Evolutionary conservation across 2,113 vertebrate species (phyloP).

Genomic region (Chelonoidis abingdonii): DNA sequence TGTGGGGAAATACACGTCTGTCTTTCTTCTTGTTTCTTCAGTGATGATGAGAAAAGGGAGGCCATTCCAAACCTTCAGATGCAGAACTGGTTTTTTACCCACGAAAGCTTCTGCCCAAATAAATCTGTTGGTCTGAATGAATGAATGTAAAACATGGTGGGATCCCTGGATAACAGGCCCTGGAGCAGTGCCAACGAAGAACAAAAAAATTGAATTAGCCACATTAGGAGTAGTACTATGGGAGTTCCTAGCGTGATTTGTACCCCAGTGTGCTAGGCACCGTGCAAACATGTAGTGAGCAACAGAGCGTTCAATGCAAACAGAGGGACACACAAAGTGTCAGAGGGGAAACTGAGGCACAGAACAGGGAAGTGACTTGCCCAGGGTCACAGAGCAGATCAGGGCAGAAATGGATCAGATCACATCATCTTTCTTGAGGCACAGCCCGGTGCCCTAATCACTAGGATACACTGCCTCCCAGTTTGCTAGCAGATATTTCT

Average conservation of each 20-base stretch:
- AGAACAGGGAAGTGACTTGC: background rate
- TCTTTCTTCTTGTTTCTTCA: accelerated
- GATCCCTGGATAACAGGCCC: background rate
- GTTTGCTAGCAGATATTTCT: background rate
- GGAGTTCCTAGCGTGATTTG: background rate
- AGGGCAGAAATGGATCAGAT: background rate
- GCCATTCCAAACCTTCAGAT: background rate
- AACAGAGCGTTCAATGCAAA: background rate
- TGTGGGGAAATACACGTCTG: accelerated
- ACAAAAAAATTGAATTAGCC: background rate
- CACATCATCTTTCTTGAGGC: background rate
- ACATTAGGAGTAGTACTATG: background rate
- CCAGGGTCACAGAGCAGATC: background rate
- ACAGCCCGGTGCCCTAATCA: background rate
- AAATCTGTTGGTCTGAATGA: background rate
- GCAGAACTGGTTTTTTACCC: too few relatives aligned
- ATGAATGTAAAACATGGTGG: background rate
- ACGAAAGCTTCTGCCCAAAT: too few relatives aligned
- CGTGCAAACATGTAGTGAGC: background rate
- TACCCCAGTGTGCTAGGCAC: background rate
- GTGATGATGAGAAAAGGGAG: background rate
- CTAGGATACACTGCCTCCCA: background rate
- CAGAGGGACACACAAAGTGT: background rate
- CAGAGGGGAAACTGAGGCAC: background rate
- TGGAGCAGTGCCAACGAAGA: background rate